Evolutionary conservation across 2,888 invertebrate genomes (phyloP), one percentile per base, ranked within the genome.

Genomic region (Endomychus coccineus): DNA sequence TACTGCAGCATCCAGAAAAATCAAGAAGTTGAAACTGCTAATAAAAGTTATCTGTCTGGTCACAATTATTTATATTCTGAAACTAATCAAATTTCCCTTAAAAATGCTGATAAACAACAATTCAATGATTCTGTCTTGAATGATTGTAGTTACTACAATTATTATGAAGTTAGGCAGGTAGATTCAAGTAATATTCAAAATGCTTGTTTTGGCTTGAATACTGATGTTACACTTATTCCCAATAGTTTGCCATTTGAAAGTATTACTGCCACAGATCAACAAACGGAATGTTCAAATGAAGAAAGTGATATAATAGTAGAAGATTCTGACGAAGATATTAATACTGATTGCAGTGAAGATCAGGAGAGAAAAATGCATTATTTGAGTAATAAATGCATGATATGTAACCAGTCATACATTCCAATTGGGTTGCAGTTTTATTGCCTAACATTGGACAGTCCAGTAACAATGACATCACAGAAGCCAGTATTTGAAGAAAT

Each of bases 271-370:
- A 38, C 55, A 15, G 56, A 57, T 22, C 55, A 58, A 39, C 51
- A 52, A 41, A 52, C 48, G 4, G 59, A 62, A 40, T 50, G 44
- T 27, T 57, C 61, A n/a, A 61, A 59, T 42, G 60, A 57, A 21
- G 62, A 59, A 40, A 66, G 66, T 46, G 66, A 66, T 43, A 66
- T 66, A 16, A 54, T 66, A 35, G 66, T 66, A 6, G 66, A 66
- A 53, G 66, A 65, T 42, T 59, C 62, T 1, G 62, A 62, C 36
- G 62, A 61, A 5, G 62, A 61, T 32, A 41, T 52, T 23, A n/a
- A n/a, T n/a, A 54, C 52, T 4, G 58, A 59, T 37, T 53, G 47
- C 22, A 55, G 55, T 39, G 59, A 58, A 28, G 54, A 55, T 40
- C 46, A 50, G 16, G 55, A 54, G 7, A 50, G 45, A 28, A 42